Percentiles rank a stretch among this genome's conserved stretches.
Evolutionary conservation across 2,113 vertebrate species (phyloP).

Genomic region (Girardinichthys multiradiatus): DNA sequence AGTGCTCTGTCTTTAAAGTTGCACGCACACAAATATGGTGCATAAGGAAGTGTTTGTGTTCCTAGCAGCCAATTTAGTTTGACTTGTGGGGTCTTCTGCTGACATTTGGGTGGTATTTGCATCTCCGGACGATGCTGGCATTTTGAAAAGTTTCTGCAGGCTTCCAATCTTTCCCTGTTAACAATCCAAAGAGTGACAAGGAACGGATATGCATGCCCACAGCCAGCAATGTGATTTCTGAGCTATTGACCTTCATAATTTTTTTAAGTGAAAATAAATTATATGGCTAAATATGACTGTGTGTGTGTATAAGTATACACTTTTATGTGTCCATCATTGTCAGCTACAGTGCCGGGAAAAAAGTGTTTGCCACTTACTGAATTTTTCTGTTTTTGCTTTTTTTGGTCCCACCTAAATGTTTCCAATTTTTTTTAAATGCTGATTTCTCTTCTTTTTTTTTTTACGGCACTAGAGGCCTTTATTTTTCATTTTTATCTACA

Average conservation of each 20-base stretch:
- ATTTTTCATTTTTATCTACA: too few species aligned
- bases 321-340: too few species aligned
- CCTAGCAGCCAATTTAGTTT: conserved; percentile 78
- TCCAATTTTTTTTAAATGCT: too few species aligned
- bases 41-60: conserved; percentile 61
- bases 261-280: neutral
- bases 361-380: too few species aligned
- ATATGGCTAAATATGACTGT: neutral
- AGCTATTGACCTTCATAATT: neutral
- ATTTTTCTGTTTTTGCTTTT: too few species aligned
- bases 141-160: conserved; percentile 71
- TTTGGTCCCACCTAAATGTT: too few species aligned
- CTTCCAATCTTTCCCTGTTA: conserved; percentile 61
- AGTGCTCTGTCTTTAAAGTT: conserved; percentile 38
- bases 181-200: conserved; percentile 55
- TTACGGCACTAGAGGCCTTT: too few species aligned
- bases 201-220: neutral
- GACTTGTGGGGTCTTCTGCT: conserved; percentile 78
- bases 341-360: too few species aligned
- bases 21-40: conserved; percentile 33
- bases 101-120: conserved; percentile 84
- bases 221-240: conserved; percentile 1
- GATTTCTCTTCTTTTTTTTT: too few species aligned
- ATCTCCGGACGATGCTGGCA: conserved; percentile 77
- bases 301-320: too few species aligned